These are phyloP conservation scores for Argopecten irradians DNA, from an alignment of 1,140 invertebrate genomes.

Conservation along the genomic window DNA sequence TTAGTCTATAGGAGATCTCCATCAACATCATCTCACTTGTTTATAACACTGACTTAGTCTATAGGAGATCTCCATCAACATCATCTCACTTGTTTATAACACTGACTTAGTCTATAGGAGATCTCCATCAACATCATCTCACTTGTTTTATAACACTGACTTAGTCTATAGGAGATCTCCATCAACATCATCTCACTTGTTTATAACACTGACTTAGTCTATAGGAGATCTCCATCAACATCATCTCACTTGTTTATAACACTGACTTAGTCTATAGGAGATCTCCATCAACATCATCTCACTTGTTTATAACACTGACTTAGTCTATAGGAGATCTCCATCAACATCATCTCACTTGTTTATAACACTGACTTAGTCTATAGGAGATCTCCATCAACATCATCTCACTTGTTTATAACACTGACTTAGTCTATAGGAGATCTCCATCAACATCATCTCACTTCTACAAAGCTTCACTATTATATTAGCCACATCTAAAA, in stretches of 20 bases:
- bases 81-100: background rate
- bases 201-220: background rate
- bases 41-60: background rate
- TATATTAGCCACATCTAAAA: conserved; percentile 7
- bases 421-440: background rate
- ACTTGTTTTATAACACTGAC: background rate
- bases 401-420: background rate
- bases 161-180: background rate
- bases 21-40: background rate
- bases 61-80: background rate
- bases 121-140: background rate
- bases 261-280: background rate
- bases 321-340: background rate
- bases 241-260: background rate
- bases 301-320: no score
- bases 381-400: background rate
- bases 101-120: background rate
- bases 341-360: background rate
- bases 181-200: background rate
- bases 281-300: background rate
- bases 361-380: background rate
- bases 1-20: background rate
- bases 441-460: background rate
- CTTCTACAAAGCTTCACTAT: background rate
- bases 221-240: background rate